Conservation (phyloP, 1,140 invertebrate genomes). For the Battus philenor region DNA sequence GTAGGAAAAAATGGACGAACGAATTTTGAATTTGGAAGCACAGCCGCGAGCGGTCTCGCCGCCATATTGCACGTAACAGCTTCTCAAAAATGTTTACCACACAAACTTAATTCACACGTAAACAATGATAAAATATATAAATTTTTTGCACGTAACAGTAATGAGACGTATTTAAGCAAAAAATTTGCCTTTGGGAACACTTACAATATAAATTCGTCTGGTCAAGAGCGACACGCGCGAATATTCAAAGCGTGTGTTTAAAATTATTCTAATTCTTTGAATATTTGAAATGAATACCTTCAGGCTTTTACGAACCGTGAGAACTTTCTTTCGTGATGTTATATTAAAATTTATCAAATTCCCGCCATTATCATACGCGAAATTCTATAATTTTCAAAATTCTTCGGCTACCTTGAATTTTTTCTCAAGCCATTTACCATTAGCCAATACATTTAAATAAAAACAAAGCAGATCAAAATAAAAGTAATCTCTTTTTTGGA, state of each 20-base stretch:
- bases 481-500: no score
- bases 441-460: no score
- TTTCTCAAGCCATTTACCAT: no score
- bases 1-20: conserved; percentile 30
- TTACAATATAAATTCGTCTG: neutral
- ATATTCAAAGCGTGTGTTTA: conserved; percentile 11
- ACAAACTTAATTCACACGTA: no score
- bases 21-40: conserved; percentile 53
- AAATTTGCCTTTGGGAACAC: neutral
- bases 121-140: no score
- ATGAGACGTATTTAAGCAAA: no score
- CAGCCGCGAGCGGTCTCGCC: conserved; percentile 26
- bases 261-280: conserved; percentile 14
- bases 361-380: conserved; percentile 24
- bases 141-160: no score
- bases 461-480: no score
- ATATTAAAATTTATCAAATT: conserved; percentile 38
- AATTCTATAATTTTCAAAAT: conserved; percentile 24
- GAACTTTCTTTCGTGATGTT: conserved; percentile 37
- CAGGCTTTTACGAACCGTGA: conserved; percentile 35
- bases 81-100: no score
- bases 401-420: neutral
- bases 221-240: conserved; percentile 12
- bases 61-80: conserved; percentile 54
- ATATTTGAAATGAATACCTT: conserved; percentile 14